Conservation (phyloP, 2,888 invertebrate genomes). For the Pachliopta kotzebuea region DNA sequence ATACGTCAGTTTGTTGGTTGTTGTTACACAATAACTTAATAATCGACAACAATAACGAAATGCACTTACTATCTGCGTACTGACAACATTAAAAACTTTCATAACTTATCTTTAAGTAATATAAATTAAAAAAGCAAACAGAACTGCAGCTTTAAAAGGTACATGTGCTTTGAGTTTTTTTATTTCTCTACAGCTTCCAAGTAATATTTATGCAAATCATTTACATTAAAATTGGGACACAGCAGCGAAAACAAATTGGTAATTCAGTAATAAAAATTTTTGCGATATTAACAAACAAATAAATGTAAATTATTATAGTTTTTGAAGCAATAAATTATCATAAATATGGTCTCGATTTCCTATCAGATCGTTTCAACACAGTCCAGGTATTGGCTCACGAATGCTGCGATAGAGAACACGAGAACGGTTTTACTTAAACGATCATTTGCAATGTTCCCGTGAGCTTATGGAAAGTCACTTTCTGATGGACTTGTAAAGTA, state of each 20-base stretch:
- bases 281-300: constrained; percentile 1
- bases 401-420: constrained; percentile 65
- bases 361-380: constrained; percentile 56
- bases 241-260: not conserved
- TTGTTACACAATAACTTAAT: constrained; percentile 27
- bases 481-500: constrained; percentile 34
- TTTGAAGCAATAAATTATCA: constrained; percentile 24
- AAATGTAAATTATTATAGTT: constrained; percentile 8
- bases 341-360: constrained; percentile 35
- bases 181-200: not conserved
- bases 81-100: not conserved
- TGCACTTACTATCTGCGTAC: constrained; percentile 5
- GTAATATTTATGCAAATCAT: not conserved
- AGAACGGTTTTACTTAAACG: constrained; percentile 73
- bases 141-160: not conserved
- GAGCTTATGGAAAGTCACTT: constrained; percentile 41
- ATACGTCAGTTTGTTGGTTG: constrained; percentile 27
- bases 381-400: constrained; percentile 51
- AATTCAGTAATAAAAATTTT: constrained; percentile 3
- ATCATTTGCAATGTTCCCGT: constrained; percentile 52
- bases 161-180: not conserved
- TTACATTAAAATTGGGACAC: not conserved
- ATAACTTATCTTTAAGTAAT: not conserved
- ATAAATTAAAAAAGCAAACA: not conserved
- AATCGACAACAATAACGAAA: constrained; percentile 17